A percentile compares a stretch with the other conserved stretches of the same genome.
phyloP scores from a whole-genome alignment of 2,888 invertebrate species.

The Perizoma affinitatum region DNA sequence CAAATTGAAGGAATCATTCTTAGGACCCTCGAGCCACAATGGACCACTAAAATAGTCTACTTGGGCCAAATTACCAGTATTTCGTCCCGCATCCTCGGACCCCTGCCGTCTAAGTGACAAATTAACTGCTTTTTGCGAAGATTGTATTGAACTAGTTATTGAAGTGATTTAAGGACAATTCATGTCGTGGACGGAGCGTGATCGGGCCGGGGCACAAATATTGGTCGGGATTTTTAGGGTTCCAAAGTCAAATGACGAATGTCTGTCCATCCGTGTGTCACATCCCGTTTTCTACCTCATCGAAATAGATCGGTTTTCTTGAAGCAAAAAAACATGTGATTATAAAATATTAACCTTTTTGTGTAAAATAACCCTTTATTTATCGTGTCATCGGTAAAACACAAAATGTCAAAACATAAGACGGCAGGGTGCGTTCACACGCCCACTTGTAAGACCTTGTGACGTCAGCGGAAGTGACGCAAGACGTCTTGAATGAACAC shows the following conservation, averaged over 20 bases:
- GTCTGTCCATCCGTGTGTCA: no score
- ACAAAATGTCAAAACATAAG: constrained; percentile 68
- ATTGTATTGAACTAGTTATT: constrained; percentile 13
- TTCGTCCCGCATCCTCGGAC: constrained; percentile 74
- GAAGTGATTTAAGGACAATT: constrained; percentile 6
- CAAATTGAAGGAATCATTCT: constrained; percentile 74
- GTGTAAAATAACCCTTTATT: constrained; percentile 58
- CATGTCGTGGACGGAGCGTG: neutral
- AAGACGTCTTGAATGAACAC: constrained; percentile 75
- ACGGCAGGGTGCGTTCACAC: constrained; percentile 69
- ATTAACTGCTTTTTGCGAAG: constrained; percentile 58
- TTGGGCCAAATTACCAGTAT: constrained; percentile 78
- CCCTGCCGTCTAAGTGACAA: constrained; percentile 59
- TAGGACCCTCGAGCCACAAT: constrained; percentile 66
- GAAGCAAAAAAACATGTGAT: no score
- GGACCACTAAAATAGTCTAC: constrained; percentile 71
- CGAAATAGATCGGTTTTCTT: no score
- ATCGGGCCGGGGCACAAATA: no score
- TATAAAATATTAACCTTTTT: no score
- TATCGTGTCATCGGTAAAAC: constrained; percentile 56
- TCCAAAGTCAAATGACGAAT: no score
- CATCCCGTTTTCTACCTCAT: no score
- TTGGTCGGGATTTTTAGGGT: no score
- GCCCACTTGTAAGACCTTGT: constrained; percentile 73
- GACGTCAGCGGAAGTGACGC: constrained; percentile 77